Evolutionary conservation across 2,888 invertebrate genomes (phyloP), one percentile per base, ranked within the genome.

Genomic region (Bursaphelenchus okinawaensis): DNA sequence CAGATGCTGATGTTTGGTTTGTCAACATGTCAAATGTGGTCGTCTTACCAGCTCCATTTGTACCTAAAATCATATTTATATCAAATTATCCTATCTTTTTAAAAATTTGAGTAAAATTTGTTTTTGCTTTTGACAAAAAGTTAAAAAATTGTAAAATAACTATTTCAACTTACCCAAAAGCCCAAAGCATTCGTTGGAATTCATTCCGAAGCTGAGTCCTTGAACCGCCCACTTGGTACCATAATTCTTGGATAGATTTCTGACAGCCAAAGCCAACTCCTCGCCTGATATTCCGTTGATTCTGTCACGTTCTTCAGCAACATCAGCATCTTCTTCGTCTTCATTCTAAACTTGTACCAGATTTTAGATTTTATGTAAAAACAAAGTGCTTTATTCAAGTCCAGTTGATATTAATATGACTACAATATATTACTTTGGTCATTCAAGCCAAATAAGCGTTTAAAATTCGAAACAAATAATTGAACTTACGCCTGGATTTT

Each of bases 1-100:
- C 51, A 9, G 64, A 65, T 3, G 73, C 62, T 8, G 67, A 31
- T 19, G 55, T 26, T 19, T 31, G 63, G n/a, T 75, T 75, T 1
- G 78, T 77, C 23, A 78, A 62, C 51, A 78, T 75, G 55, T 76
- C 72, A 67, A 78, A 78, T 7, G 77, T 76, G 2, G 77, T 78
- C 29, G 77, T 77, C 61, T 78, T 78, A 12, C 40, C 40, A 12
- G 40, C 9, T n/a, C n/a, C n/a, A n/a, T n/a, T n/a, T n/a, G n/a
- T n/a, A n/a, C n/a, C n/a, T n/a, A n/a, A n/a, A n/a, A n/a, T 40
- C 3, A 40, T 29, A 16, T 40, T 40, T 40, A 16, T 16, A 4
- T 40, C 40, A 29, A 29, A 29, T 9, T 9, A 29, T 29, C 12
- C 12, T 29, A 12, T 7, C 7, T 29, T 29, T 29, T 29, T 29